Base-by-base conservation (phyloP, 2,888 invertebrate genomes). In the Argyresthia albistria region DNA sequence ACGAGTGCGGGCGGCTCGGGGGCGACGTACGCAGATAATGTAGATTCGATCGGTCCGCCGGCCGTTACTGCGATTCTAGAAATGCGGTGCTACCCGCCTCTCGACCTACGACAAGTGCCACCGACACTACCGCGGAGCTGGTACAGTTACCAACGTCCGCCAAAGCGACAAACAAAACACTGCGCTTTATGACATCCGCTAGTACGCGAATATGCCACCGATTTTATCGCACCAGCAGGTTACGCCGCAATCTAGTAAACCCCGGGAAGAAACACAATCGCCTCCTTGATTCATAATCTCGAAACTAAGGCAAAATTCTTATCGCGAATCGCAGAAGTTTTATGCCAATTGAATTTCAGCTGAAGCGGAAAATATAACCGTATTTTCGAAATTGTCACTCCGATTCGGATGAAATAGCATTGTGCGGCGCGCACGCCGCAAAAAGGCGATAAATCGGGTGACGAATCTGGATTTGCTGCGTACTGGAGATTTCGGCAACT, bases 1-100 rank as follows among this genome's bases (percentile, higher is more conserved):
- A 80, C 70, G 75, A 79, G 76, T 72, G 66, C 70, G 63, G 66
- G 66, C 65, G 60, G 66, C 67, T 67, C 65, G 60, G 60, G 59
- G 74, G 73, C 72, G 73, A 71, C 64, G 70, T 67, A 55, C 35
- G 47, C 47, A 47, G 39, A 47, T 52, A 52, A 65, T 60, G 59
- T 61, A 63, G 69, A 72, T 69, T 64, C 66, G 66, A 75, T 75
- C 69, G 66, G 60, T 60, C 61, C 60, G 67, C 64, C 43, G 11
- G 42, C 66, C 60, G 64, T 59, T 52, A 52, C 52, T 49, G 54
- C 54, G 66, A 25, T 25, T 25, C 25, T 25, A 25, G 25, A 25
- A 25, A 25, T 25, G 25, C 25, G 2, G 25, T 25, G 25, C 25
- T 4, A 2, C 67, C 66, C 66, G 65, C 63, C 69, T 63, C 60